Evolutionary conservation across 2,113 vertebrate genomes (phyloP).

Genomic region (Platycercus adscitus): DNA sequence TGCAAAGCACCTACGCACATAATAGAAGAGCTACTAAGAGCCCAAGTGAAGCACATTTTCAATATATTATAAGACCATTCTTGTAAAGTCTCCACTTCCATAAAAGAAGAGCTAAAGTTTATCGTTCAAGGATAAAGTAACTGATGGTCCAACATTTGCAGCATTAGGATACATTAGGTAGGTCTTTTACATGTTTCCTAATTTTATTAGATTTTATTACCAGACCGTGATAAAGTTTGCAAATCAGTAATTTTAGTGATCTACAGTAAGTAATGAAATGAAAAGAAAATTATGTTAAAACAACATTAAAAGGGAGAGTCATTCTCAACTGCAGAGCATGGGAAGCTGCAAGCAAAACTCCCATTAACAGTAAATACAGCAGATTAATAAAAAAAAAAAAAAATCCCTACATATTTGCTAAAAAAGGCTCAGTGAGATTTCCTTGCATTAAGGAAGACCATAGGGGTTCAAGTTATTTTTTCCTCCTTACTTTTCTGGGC

Average conservation of each 20-base stretch:
- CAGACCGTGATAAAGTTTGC: background rate
- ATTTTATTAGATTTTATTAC: conserved; percentile 30
- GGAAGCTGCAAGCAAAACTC: conserved; percentile 14
- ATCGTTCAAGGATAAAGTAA: background rate
- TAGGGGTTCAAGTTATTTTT: background rate
- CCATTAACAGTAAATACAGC: conserved; percentile 15
- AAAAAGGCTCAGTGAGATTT: background rate
- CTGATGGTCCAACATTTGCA: background rate
- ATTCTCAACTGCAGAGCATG: background rate
- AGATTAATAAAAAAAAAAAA: background rate
- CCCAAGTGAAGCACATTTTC: background rate
- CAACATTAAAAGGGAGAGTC: background rate
- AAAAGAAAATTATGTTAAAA: conserved; percentile 35
- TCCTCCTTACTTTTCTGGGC: background rate
- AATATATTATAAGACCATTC: background rate
- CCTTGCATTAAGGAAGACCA: background rate
- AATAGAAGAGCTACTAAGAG: background rate
- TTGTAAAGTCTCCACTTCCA: background rate
- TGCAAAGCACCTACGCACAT: background rate
- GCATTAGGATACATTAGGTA: background rate
- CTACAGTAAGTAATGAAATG: background rate
- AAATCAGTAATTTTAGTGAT: background rate
- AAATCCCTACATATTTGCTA: background rate
- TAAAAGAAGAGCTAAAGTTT: background rate
- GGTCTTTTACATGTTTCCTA: background rate